Evolutionary conservation across 2,113 vertebrate species (phyloP).

Genomic region (Lates calcarifer): DNA sequence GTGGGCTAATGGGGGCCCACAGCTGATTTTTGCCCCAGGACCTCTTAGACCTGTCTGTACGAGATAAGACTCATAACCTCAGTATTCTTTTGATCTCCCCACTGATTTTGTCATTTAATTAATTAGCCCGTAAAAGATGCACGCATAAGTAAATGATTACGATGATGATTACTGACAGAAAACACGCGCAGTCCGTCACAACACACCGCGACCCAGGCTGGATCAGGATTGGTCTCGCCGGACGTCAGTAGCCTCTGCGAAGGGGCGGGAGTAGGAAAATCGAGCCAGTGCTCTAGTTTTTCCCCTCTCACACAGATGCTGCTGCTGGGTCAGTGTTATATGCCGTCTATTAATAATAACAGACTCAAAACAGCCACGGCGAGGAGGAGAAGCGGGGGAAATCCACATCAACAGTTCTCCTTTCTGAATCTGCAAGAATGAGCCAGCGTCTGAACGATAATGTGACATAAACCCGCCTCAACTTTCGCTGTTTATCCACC

Average conservation of each 20-base stretch:
- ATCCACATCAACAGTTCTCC: neutral
- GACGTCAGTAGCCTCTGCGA: constrained; percentile 42
- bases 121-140: neutral
- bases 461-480: constrained; percentile 30
- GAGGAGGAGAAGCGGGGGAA: constrained; percentile 3
- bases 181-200: constrained; percentile 17
- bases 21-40: neutral
- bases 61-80: neutral
- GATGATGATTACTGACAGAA: neutral
- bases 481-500: neutral
- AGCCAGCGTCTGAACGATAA: constrained; percentile 18
- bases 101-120: neutral
- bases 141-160: neutral
- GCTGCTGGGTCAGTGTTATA: constrained; percentile 63
- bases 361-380: constrained; percentile 12
- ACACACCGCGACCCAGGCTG: constrained; percentile 12
- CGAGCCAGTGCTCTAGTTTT: constrained; percentile 51
- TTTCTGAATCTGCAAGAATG: neutral
- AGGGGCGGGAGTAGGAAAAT: constrained; percentile 50
- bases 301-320: constrained; percentile 56
- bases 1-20: neutral
- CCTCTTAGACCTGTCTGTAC: neutral
- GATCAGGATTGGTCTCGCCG: constrained; percentile 54
- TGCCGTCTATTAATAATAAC: constrained; percentile 56
- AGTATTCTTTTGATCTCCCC: neutral